Conservation (phyloP, 1,140 invertebrate species). For the Ips nitidus region DNA sequence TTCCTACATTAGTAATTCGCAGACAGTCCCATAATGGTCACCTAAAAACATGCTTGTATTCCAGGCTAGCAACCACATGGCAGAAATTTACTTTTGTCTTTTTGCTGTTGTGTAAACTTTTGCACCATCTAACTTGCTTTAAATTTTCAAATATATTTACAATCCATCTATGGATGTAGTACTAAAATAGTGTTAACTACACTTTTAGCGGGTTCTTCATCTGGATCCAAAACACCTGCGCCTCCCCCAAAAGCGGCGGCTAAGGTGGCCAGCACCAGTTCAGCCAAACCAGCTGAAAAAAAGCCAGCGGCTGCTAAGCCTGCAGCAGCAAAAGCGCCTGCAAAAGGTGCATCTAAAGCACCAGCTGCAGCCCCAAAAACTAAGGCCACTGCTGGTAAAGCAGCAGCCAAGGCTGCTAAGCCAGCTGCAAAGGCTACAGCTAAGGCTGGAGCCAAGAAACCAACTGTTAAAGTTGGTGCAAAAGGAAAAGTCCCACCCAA, state of each 20-base stretch:
- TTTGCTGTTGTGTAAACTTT: neutral
- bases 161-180: too few species aligned
- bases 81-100: constrained; percentile 17
- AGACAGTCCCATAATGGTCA: too few species aligned
- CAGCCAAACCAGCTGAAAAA: constrained; percentile 53
- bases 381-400: constrained; percentile 52
- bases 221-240: constrained; percentile 44
- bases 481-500: constrained; percentile 45
- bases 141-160: too few species aligned
- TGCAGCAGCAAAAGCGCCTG: constrained; percentile 42
- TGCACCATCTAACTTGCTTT: too few species aligned
- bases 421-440: constrained; percentile 55
- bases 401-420: constrained; percentile 39
- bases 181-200: too few species aligned
- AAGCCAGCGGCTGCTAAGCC: constrained; percentile 47
- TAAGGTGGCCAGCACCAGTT: constrained; percentile 53
- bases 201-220: constrained; percentile 38
- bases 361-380: constrained; percentile 51
- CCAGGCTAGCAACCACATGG: constrained; percentile 43
- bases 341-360: constrained; percentile 45
- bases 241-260: constrained; percentile 54
- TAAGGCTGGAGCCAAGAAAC: constrained; percentile 50
- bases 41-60: neutral
- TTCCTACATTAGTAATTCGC: too few species aligned
- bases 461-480: constrained; percentile 53